Conservation (phyloP, 37 sponge, comb jelly and placozoan species). For the Halisarca cf. caerulea region DNA sequence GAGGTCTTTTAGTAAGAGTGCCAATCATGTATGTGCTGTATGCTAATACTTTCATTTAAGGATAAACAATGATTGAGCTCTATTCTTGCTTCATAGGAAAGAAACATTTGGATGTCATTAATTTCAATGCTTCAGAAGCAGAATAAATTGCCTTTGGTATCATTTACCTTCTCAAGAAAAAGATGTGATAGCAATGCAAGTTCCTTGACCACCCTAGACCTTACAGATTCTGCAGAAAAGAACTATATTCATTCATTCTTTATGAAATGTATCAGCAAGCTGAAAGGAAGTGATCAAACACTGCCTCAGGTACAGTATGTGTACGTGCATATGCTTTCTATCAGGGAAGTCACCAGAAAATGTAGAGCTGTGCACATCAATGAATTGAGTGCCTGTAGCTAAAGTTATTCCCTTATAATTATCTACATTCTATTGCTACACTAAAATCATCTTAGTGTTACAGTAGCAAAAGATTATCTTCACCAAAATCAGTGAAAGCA, state of each 20-base stretch:
- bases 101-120: slow-evolving; percentile 85
- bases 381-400: too few relatives aligned
- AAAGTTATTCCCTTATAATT: too few relatives aligned
- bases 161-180: slow-evolving; percentile 92
- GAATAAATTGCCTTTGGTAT: slow-evolving; percentile 88
- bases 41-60: too few relatives aligned
- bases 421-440: too few relatives aligned
- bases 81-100: slow-evolving; percentile 78
- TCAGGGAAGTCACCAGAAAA: too few relatives aligned
- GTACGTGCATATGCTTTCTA: too few relatives aligned
- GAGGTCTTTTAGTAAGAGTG: too few relatives aligned
- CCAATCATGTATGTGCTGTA: background rate
- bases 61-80: too few relatives aligned
- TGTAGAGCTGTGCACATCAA: too few relatives aligned
- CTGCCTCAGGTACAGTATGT: slow-evolving; percentile 93
- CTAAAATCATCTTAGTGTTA: too few relatives aligned
- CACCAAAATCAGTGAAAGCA: too few relatives aligned
- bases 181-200: slow-evolving; percentile 87
- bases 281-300: slow-evolving; percentile 80
- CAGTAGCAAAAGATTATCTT: too few relatives aligned
- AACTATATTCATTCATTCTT: slow-evolving; percentile 85
- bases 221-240: slow-evolving; percentile 83
- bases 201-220: slow-evolving; percentile 71
- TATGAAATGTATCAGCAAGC: slow-evolving; percentile 69
- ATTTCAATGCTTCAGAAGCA: slow-evolving; percentile 73